Conservation (phyloP, 2,888 invertebrate species). For the Andrena praecox region DNA sequence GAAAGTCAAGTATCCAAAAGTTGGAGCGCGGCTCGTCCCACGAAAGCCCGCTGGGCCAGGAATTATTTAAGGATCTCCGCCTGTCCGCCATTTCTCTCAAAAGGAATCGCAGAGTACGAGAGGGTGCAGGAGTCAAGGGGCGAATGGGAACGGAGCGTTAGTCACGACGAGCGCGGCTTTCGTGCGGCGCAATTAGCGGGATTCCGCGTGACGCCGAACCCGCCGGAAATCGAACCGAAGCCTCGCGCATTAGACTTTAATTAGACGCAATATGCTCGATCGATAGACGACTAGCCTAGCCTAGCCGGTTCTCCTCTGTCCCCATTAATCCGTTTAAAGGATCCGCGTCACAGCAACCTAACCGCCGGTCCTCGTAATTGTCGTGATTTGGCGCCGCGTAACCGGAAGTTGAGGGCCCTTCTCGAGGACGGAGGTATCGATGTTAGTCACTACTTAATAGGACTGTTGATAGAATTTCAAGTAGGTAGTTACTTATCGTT, state of each 20-base stretch:
- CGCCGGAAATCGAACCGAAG: slow-evolving; percentile 65
- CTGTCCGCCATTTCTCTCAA: background rate
- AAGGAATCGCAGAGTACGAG: slow-evolving; percentile 39
- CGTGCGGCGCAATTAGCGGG: slow-evolving; percentile 60
- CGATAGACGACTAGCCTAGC: slow-evolving; percentile 34
- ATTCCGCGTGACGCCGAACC: slow-evolving; percentile 57
- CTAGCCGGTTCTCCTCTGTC: slow-evolving; percentile 15
- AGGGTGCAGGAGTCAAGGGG: background rate
- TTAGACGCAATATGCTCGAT: slow-evolving; percentile 64
- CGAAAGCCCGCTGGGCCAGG: too few species aligned
- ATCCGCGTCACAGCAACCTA: slow-evolving; percentile 15
- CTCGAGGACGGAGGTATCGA: background rate
- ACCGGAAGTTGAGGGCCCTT: background rate
- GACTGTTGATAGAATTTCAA: too few species aligned
- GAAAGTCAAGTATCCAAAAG: too few species aligned
- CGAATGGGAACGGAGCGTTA: slow-evolving; percentile 22
- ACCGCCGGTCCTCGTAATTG: background rate
- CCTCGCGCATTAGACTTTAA: slow-evolving; percentile 66
- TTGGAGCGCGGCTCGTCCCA: too few species aligned
- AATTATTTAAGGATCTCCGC: slow-evolving; percentile 7
- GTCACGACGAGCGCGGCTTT: slow-evolving; percentile 41
- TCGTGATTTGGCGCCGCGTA: background rate
- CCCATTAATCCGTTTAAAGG: slow-evolving; percentile 51
- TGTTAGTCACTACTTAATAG: too few species aligned
- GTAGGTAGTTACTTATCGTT: too few species aligned